Conservation (phyloP, 2,113 vertebrate species). For the Cepphus grylle region DNA sequence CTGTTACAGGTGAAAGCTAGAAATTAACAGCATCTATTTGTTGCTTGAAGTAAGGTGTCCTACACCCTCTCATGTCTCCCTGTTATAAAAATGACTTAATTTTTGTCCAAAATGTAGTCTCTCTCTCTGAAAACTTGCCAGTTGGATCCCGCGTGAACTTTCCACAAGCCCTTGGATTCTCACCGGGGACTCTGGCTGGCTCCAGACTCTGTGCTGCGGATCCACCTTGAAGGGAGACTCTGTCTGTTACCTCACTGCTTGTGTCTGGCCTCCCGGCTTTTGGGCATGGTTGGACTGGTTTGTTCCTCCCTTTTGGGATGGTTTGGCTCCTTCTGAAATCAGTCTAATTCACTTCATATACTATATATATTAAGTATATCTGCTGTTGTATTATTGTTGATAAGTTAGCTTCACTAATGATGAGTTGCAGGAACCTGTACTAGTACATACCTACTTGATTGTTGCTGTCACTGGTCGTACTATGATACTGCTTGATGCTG, state of each 20-base stretch:
- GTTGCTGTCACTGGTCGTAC: not conserved
- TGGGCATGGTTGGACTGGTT: not conserved
- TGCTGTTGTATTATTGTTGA: not conserved
- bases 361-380: not conserved
- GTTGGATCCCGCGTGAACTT: not conserved
- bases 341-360: not conserved
- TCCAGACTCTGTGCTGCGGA: not conserved
- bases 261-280: not conserved
- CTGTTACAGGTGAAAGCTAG: not conserved
- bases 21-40: not conserved
- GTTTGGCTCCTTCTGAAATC: not conserved
- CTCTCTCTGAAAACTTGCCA: not conserved
- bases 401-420: not conserved
- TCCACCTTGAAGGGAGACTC: not conserved
- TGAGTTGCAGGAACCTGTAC: not conserved
- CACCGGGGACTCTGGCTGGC: not conserved
- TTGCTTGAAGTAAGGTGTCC: not conserved
- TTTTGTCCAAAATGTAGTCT: not conserved
- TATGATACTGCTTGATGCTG: not conserved
- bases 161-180: not conserved
- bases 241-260: not conserved
- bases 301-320: not conserved
- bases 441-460: not conserved
- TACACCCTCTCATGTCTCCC: not conserved
- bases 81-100: not conserved